Base-by-base conservation (phyloP, 2,113 vertebrate species). In the Eclectus roratus region DNA sequence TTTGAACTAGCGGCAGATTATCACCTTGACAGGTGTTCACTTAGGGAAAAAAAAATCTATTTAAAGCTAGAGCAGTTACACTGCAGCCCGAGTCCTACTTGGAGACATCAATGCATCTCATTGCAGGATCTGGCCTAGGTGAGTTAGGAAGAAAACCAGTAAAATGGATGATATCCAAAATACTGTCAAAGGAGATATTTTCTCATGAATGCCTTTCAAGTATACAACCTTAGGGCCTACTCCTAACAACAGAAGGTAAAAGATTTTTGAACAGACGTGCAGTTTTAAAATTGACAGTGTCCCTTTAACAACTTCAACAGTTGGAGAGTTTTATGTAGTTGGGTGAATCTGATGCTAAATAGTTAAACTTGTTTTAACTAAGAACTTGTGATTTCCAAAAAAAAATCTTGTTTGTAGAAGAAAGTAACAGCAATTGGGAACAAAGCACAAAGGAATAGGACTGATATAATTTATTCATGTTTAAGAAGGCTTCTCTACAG, bases 331-430 rank as follows among this genome's bases (percentile, higher is more conserved):
- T 93, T 95, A 71, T 81, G 88, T 96, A 93, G 92, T 93, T 92
- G 94, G 88, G n/a, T 69, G 88, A 71, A 64, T 68, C 43, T 91
- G 85, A 96, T 86, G 92, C 44, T 93, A 94, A 96, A 96, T n/a
- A 94, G 93, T 96, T 96, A 96, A 96, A 94, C 31, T 69, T 87
- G 52, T 86, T 95, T 81, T 91, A 85, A 78, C 39, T 56, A 83
- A 86, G 71, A 79, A 81, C 65, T 85, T 95, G 72, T 94, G 92
- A 81, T 61, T 93, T 93, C 72, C 69, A 84, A 95, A 94, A 96
- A 96, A 94, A 92, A 88, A 68, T 64, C 72, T 28, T 89, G 29
- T 46, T 25, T 64, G 35, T 31, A n/a, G 60, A 71, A 78, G 44
- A 77, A 89, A 85, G 13, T 7, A 87, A 35, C 21, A 80, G 64